phyloP scores from a whole-genome alignment of 2,888 invertebrate species.

The Machimus atricapillus region DNA sequence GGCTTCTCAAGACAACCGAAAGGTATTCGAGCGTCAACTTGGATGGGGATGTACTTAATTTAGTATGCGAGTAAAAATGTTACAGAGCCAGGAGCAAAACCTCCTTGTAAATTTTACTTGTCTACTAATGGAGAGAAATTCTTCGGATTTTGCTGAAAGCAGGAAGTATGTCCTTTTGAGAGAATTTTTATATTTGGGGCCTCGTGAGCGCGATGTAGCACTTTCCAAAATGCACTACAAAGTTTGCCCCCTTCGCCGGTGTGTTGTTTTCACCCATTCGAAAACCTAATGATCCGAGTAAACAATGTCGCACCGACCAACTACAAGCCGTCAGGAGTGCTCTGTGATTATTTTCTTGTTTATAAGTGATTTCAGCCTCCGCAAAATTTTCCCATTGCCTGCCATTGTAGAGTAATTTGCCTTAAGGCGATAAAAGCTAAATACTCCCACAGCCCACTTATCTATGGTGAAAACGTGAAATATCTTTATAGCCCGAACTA shows the following conservation, averaged over 20 bases:
- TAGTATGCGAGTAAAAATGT: not conserved
- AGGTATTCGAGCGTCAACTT: not conserved
- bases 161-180: not conserved
- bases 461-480: constrained; percentile 24
- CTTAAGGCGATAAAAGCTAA: not conserved
- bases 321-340: not conserved
- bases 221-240: not conserved
- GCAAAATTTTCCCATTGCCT: not conserved
- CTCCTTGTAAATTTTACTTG: not conserved
- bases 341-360: not conserved
- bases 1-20: not conserved
- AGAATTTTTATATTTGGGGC: not conserved
- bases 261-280: not conserved
- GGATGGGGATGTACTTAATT: not conserved
- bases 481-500: constrained; percentile 23
- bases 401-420: not conserved
- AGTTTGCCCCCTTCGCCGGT: not conserved
- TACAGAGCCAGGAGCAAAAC: not conserved
- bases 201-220: not conserved
- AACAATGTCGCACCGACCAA: not conserved
- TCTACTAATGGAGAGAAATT: not conserved
- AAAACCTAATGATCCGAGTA: not conserved
- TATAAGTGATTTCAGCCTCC: constrained; percentile 11
- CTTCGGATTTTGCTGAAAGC: not conserved
- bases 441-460: constrained; percentile 20